These are phyloP conservation scores for Erpobdella octoculata DNA, from an alignment of 2,888 invertebrate species.

Conservation along the genomic window DNA sequence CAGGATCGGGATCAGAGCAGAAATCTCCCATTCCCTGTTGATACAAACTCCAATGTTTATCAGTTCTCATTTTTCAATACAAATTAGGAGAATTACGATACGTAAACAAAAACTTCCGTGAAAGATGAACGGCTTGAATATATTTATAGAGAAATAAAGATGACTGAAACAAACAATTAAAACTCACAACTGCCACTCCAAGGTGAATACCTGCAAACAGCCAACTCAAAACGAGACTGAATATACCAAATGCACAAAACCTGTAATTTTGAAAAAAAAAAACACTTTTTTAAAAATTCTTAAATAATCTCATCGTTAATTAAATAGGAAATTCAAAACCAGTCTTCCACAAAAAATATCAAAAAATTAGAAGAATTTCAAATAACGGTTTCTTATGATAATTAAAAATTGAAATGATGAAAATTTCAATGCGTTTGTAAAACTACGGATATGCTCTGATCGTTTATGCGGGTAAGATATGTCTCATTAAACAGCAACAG, in stretches of 20 bases:
- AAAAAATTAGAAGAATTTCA: too few species aligned
- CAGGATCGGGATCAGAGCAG: slow-evolving; percentile 15
- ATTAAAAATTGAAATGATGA: neutral
- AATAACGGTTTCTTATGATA: neutral
- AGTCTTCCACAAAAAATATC: too few species aligned
- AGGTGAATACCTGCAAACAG: slow-evolving; percentile 78
- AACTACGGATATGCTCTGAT: too few species aligned
- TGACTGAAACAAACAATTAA: neutral
- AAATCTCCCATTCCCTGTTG: slow-evolving; percentile 20
- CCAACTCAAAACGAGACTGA: slow-evolving; percentile 82
- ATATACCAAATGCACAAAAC: slow-evolving; percentile 51
- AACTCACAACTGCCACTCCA: slow-evolving; percentile 68
- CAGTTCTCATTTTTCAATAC: too few species aligned
- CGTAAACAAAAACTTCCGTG: too few species aligned
- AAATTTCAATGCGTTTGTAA: neutral
- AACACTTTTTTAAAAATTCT: too few species aligned
- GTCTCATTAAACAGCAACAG: too few species aligned
- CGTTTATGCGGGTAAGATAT: too few species aligned
- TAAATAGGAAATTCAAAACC: too few species aligned
- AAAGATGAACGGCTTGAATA: neutral
- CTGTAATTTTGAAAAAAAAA: too few species aligned
- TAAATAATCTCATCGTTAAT: too few species aligned
- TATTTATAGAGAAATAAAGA: neutral
- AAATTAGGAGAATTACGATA: too few species aligned
- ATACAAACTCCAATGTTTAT: neutral